phyloP scores from a whole-genome alignment of 2,113 vertebrate species.

The Aphyosemion australe region DNA sequence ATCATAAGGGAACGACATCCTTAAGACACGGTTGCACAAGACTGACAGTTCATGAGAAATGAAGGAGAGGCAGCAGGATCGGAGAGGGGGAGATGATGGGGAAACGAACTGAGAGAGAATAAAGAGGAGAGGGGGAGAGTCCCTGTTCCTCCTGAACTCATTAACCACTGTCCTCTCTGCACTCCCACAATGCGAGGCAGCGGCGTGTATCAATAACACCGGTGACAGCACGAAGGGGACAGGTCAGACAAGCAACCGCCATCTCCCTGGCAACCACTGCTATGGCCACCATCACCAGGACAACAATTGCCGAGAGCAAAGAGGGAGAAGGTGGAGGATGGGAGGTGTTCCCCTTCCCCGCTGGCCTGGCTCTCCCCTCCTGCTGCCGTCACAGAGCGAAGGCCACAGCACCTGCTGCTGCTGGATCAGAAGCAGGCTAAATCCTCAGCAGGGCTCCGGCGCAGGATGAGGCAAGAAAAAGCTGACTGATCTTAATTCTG shows the following conservation, averaged over 20 bases:
- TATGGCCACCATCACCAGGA: slow-evolving; percentile 73
- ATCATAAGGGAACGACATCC: slow-evolving; percentile 71
- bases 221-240: slow-evolving; percentile 75
- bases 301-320: slow-evolving; percentile 69
- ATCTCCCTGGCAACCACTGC: slow-evolving; percentile 75
- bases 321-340: slow-evolving; percentile 17
- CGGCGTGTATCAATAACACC: slow-evolving; percentile 77
- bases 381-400: slow-evolving; percentile 58
- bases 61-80: slow-evolving; percentile 42
- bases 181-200: slow-evolving; percentile 75
- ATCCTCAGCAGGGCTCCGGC: slow-evolving; percentile 66
- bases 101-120: slow-evolving; percentile 48
- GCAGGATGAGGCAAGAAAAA: slow-evolving; percentile 56
- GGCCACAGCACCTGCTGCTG: slow-evolving; percentile 63
- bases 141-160: slow-evolving; percentile 76
- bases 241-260: slow-evolving; percentile 77
- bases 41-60: slow-evolving; percentile 77
- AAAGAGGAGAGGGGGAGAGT: slow-evolving; percentile 52
- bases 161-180: slow-evolving; percentile 74
- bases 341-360: slow-evolving; percentile 48
- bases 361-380: slow-evolving; percentile 61
- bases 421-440: slow-evolving; percentile 71
- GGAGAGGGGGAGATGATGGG: slow-evolving; percentile 40
- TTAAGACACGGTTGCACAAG: slow-evolving; percentile 77
- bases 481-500: slow-evolving; percentile 65